Evolutionary conservation across 2,888 invertebrate genomes (phyloP).

Genomic region (Acanthopleura granulata): DNA sequence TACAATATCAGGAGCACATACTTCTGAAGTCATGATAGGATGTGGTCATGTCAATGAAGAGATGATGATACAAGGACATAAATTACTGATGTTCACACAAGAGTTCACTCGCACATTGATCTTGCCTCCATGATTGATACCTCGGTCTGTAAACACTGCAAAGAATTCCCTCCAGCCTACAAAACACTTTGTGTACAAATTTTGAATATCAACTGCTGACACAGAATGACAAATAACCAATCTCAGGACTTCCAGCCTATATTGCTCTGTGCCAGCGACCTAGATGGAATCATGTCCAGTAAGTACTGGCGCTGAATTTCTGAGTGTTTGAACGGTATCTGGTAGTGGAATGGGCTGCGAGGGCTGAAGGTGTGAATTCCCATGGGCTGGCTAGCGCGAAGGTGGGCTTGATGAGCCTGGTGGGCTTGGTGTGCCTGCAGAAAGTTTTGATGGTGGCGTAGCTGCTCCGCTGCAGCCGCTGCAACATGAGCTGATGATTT

Average conservation of each 20-base stretch:
- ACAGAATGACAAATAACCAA: background rate
- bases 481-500: constrained; percentile 47
- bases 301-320: constrained; percentile 90
- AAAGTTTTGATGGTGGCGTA: constrained; percentile 64
- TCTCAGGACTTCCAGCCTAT: constrained; percentile 43
- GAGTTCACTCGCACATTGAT: background rate
- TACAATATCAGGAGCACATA: too few relatives aligned
- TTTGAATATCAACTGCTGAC: too few relatives aligned
- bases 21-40: too few relatives aligned
- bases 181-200: too few relatives aligned
- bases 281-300: constrained; percentile 86
- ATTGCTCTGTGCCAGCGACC: constrained; percentile 43
- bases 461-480: constrained; percentile 58
- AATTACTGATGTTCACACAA: background rate
- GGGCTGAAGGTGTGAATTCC: constrained; percentile 60
- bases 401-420: constrained; percentile 70
- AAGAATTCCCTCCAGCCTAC: too few relatives aligned
- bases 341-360: constrained; percentile 60
- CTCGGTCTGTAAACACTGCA: constrained; percentile 2
- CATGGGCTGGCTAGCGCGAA: constrained; percentile 58
- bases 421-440: constrained; percentile 50
- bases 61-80: too few relatives aligned
- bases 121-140: constrained; percentile 24
- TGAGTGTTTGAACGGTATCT: constrained; percentile 58
- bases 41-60: too few relatives aligned